Base-by-base conservation (phyloP, 2,113 vertebrate genomes). In the Hippocampus mohnikei region DNA sequence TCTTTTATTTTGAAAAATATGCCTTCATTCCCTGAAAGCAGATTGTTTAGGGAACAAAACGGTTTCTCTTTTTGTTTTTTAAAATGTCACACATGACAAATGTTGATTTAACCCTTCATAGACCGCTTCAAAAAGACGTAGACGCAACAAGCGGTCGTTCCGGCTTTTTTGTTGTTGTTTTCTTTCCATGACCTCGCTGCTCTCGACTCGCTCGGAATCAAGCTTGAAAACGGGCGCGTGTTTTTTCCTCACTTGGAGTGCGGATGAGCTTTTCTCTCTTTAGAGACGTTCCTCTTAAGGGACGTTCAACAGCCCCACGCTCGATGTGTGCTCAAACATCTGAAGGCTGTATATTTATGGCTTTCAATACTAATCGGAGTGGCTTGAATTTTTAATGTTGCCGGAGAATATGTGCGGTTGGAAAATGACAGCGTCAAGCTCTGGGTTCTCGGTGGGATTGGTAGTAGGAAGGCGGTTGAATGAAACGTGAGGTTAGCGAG, bases 261-360 rank as follows among this genome's bases (percentile, higher is more conserved):
- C 53, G 81, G 85, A 85, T 85, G 60, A 84, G 83, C 53, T 76
- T 71, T 75, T n/a, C 37, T 2, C 77, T 3, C 77, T 72, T 66
- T 48, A 21, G 44, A 66, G 21, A 27, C 4, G 21, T 46, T 46
- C 44, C 37, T 83, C 87, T 85, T 80, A 21, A 25, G 86, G 69
- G 88, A 81, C 80, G 70, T 74, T 71, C 71, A 1, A 53, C 70
- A 37, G 79, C 25, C 74, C 71, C 52, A 76, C 63, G 83, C 75
- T 81, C 70, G 64, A 77, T 81, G 81, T 88, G 87, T 86, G 12
- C 58, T 33, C 58, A 91, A 90, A 91, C 88, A 90, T 91, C 90
- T 90, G 74, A 89, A 60, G 85, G 82, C 80, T 91, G 87, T 90
- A 90, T 91, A 86, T 90, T 88, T 88, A 75, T 71, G 66, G 76